These are phyloP conservation scores for Phalacrocorax pelagicus DNA, from an alignment of 2,113 vertebrate species.

Conservation along the genomic window DNA sequence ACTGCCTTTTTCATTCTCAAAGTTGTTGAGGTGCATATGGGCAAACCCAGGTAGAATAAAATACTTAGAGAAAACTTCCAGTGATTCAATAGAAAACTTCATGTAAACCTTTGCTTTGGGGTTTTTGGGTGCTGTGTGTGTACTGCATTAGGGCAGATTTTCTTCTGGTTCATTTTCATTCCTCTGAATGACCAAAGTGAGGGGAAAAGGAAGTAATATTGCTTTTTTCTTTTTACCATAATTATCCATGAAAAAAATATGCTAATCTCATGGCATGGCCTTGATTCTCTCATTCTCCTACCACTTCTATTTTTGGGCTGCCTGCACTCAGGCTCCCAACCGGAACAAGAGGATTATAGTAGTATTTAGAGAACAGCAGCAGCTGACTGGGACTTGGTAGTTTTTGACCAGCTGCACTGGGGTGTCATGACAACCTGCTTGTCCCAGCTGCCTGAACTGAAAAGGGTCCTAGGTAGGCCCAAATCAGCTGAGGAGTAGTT, in stretches of 20 bases:
- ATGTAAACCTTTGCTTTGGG: neutral
- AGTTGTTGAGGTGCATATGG: neutral
- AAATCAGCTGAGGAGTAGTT: neutral
- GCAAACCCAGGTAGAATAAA: neutral
- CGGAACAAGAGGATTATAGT: neutral
- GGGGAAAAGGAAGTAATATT: neutral
- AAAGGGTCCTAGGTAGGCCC: neutral
- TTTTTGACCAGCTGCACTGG: neutral
- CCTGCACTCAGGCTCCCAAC: neutral
- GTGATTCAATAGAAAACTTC: neutral
- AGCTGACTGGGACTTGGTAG: neutral
- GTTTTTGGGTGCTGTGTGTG: neutral
- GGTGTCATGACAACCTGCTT: neutral
- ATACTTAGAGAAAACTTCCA: neutral
- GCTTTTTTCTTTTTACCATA: neutral
- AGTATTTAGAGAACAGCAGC: neutral
- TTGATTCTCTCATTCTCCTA: neutral
- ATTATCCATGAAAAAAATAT: neutral
- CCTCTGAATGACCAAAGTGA: neutral
- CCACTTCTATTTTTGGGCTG: neutral
- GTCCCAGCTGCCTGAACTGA: neutral
- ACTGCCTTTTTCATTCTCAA: neutral
- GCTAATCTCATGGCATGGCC: neutral
- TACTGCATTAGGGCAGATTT: neutral
- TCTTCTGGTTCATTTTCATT: neutral